Conservation (phyloP, 2,113 vertebrate species). For the Notothenia coriiceps region DNA sequence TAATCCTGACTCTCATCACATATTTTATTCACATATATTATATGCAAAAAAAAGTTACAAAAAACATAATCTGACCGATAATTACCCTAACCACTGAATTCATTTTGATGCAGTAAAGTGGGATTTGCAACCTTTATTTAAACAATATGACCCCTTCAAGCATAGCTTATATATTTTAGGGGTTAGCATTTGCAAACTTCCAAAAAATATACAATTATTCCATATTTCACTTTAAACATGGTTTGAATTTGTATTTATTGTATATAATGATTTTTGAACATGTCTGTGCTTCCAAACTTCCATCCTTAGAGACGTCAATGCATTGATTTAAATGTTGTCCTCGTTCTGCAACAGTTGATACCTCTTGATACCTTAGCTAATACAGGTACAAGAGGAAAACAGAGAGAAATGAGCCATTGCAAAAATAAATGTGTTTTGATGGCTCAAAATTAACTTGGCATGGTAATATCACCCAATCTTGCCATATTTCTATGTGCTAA, state of each 20-base stretch:
- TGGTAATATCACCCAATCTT: conserved; percentile 12
- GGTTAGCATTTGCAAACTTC: background rate
- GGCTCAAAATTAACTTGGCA: conserved; percentile 49
- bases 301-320: background rate
- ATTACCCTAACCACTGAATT: background rate
- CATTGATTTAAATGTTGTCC: background rate
- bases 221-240: background rate
- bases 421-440: conserved; percentile 42
- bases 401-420: conserved; percentile 26
- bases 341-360: background rate
- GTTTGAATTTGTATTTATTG: background rate
- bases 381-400: background rate
- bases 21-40: background rate
- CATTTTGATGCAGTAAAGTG: background rate
- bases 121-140: background rate
- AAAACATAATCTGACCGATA: background rate
- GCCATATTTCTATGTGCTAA: conserved; percentile 56
- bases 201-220: background rate
- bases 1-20: too few relatives aligned
- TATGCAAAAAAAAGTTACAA: background rate
- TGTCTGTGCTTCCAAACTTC: conserved; percentile 9
- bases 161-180: too few relatives aligned
- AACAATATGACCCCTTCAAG: too few relatives aligned
- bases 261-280: background rate
- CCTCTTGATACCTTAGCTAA: background rate